Base-by-base conservation (phyloP, 2,113 vertebrate species). In the Anguilla rostrata region DNA sequence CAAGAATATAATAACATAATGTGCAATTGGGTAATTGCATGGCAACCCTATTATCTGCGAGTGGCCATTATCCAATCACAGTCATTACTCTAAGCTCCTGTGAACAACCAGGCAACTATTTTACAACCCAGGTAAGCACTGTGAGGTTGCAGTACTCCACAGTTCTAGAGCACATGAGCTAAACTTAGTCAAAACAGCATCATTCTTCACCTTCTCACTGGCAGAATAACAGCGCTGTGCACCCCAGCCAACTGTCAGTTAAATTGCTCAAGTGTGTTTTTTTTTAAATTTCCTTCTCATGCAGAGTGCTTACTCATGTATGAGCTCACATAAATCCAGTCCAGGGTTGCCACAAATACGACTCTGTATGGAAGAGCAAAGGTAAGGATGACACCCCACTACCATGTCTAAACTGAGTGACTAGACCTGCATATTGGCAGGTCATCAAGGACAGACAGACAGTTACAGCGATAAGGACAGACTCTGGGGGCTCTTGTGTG, bases 401-500 rank as follows among this genome's bases (percentile, higher is more conserved):
- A 8, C 63, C 20, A 3, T 5, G 26, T 8, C 26, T 71, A n/a
- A n/a, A 71, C 4, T 71, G 20, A 22, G 26, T 71, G 9, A 71
- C 22, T 71, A 71, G 3, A 3, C 7, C 22, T 8, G 20, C 63
- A n/a, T 71, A 26, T 71, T n/a, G 26, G 6, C 63, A 22, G 20
- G 63, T 71, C 6, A 71, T 7, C 26, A 22, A 71, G 63, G 4
- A n/a, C 5, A 71, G 63, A 71, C 26, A n/a, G 63, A n/a, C 22
- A 71, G 20, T 6, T 26, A n/a, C 26, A n/a, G 22, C 63, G 26
- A 16, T 71, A n/a, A 71, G 26, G 63, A n/a, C 5, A 60, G 57
- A 60, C 2, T 75, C 26, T n/a, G n/a, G n/a, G 34, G 71, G 89
- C 87, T 90, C 53, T 83, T 66, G 22, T 3, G 22, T 3, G 3